Percentiles rank a stretch among this genome's conserved stretches.
Conservation (phyloP, 2,113 vertebrate species). For the Crotalus helleri region DNA sequence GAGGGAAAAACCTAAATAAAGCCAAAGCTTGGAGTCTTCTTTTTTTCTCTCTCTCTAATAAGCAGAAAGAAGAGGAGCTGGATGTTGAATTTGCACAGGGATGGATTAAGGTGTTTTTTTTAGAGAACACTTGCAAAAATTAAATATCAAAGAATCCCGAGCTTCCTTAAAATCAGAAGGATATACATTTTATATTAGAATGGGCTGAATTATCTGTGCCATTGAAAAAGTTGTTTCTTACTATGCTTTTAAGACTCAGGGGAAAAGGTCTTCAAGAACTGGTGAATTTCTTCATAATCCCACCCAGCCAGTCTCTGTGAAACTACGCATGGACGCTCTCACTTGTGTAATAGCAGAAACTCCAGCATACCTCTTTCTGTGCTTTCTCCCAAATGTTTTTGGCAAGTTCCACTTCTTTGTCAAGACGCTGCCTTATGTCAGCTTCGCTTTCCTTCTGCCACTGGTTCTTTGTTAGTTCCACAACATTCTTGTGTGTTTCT, state of each 20-base stretch:
- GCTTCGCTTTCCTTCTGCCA: conserved; percentile 77
- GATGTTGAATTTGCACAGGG: neutral
- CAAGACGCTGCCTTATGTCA: conserved; percentile 64
- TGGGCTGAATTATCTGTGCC: fast-evolving
- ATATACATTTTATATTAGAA: neutral
- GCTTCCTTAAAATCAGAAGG: neutral
- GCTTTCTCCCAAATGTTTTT: conserved; percentile 73
- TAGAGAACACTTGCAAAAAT: neutral
- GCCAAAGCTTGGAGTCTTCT: neutral
- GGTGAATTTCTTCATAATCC: neutral
- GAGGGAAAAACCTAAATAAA: neutral
- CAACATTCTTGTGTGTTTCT: conserved; percentile 65
- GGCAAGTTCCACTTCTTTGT: conserved; percentile 63
- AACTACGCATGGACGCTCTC: neutral
- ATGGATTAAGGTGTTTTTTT: neutral
- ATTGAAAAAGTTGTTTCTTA: neutral
- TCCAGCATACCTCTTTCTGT: conserved; percentile 69
- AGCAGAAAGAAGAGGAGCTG: neutral
- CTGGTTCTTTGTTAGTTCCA: conserved; percentile 66
- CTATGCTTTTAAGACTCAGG: conserved; percentile 3
- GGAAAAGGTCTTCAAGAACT: neutral
- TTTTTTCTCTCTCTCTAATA: neutral
- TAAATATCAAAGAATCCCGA: neutral
- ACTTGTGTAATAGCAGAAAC: neutral
- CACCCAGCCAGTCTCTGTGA: neutral